Conservation (phyloP, 2,888 invertebrate genomes). For the Coenonympha arcania region DNA sequence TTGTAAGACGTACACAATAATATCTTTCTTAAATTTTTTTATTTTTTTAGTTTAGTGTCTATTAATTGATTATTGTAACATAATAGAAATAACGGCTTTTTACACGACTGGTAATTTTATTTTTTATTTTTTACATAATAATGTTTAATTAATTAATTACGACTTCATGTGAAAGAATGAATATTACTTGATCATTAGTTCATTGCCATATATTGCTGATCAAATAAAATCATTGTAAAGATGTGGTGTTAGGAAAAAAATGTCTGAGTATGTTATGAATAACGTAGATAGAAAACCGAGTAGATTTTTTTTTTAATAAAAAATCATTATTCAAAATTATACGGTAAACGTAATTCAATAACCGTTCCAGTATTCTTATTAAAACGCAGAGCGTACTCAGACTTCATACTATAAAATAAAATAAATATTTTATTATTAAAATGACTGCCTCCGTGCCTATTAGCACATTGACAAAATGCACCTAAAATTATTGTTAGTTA, state of each 20-base stretch:
- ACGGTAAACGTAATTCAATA: no score
- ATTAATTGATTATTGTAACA: no score
- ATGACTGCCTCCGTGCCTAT: conserved; percentile 70
- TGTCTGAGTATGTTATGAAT: conserved; percentile 12
- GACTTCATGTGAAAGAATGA: not conserved
- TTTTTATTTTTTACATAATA: no score
- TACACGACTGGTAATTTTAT: not conserved
- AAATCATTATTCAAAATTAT: no score
- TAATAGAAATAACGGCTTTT: not conserved
- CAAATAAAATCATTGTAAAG: conserved; percentile 33
- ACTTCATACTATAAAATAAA: conserved; percentile 24
- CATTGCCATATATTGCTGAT: conserved; percentile 24
- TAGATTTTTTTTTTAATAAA: no score
- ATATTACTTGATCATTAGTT: conserved; percentile 21
- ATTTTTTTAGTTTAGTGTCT: no score
- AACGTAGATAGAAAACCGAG: not conserved
- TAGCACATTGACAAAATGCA: conserved; percentile 42
- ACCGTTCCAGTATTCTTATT: no score
- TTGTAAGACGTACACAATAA: no score
- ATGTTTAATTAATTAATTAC: no score
- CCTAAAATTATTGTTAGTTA: conserved; percentile 46
- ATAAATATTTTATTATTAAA: conserved; percentile 35
- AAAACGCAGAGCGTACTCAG: conserved; percentile 23
- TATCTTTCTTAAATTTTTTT: no score
- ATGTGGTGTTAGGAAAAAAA: conserved; percentile 24